Evolutionary conservation across 2,888 invertebrate genomes (phyloP).

Genomic region (Iselma pallidipennis): DNA sequence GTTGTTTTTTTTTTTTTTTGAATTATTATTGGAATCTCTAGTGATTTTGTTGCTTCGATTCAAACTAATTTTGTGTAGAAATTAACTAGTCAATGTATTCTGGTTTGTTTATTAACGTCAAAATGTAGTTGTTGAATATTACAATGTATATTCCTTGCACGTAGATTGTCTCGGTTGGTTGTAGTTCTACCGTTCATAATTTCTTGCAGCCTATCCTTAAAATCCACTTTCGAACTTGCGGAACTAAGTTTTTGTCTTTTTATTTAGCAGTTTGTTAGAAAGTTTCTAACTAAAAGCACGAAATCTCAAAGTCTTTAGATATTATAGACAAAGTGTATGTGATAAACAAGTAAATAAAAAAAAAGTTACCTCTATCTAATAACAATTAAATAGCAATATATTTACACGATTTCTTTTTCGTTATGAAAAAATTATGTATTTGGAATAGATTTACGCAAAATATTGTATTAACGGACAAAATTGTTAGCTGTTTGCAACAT

Average conservation of each 20-base stretch:
- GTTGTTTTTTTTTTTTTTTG: background rate
- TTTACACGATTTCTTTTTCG: no score
- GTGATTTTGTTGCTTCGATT: background rate
- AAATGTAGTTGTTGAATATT: constrained; percentile 26
- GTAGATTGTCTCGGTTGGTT: constrained; percentile 18
- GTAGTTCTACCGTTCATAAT: constrained; percentile 28
- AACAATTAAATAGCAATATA: background rate
- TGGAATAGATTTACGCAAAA: background rate
- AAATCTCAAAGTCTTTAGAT: constrained; percentile 10
- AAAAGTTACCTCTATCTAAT: background rate
- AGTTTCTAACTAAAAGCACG: constrained; percentile 18
- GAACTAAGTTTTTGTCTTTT: constrained; percentile 30
- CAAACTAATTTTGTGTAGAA: constrained; percentile 22
- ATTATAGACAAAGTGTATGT: constrained; percentile 8
- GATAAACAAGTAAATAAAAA: constrained; percentile 15
- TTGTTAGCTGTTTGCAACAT: constrained; percentile 24
- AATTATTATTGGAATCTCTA: background rate
- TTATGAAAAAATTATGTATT: no score
- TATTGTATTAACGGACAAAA: constrained; percentile 16
- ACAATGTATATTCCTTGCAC: constrained; percentile 26
- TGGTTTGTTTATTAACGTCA: constrained; percentile 19
- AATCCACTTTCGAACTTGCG: constrained; percentile 31
- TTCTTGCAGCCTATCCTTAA: constrained; percentile 29
- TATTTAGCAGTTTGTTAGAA: constrained; percentile 23
- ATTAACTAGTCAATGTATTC: constrained; percentile 13